Base-by-base conservation (phyloP, 2,888 invertebrate genomes). In the Encarsia formosa region DNA sequence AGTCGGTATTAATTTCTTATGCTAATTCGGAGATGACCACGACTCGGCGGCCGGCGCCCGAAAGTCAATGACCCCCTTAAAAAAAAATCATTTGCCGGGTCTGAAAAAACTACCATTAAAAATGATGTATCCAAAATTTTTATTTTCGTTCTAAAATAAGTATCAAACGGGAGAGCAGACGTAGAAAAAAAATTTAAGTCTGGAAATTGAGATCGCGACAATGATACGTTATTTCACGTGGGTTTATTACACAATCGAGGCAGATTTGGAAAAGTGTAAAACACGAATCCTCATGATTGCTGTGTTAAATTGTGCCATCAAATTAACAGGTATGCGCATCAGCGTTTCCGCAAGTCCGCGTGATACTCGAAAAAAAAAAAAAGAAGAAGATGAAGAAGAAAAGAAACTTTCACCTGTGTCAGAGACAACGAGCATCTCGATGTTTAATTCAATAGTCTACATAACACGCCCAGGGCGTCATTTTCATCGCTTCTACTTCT, bases 401-500 rank as follows among this genome's bases (percentile, higher is more conserved):
- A 29, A 41, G 48, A 52, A 66, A 68, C 70, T 71, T 71, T 71
- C 70, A 63, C 70, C 59, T 44, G 47, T 43, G 47, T 53, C 60
- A 61, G 61, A 65, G 56, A 63, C 58, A 49, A 52, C 38, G 57
- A 43, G 57, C 57, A 61, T 58, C 59, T 56, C 57, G 45, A 70
- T 71, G 68, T 69, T 67, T 71, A 70, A 71, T 71, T 71, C 70
- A 71, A 46, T 70, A 64, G 61, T 59, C 60, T 57, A 59, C n/a
- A n/a, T n/a, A n/a, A n/a, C n/a, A n/a, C 61, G 57, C 62, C 63
- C 62, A 58, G 61, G 64, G 57, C 51, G 57, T 58, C 54, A 63
- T 63, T 67, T 66, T 63, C 60, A n/a, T n/a, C 6, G 31, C 31
- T 11, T 4, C 13, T n/a, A n/a, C 15, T 31, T 11, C 31, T 31